Evolutionary conservation across 2,888 invertebrate species (phyloP), one percentile per base, ranked within the genome.

Genomic region (Polydrusus cervinus): DNA sequence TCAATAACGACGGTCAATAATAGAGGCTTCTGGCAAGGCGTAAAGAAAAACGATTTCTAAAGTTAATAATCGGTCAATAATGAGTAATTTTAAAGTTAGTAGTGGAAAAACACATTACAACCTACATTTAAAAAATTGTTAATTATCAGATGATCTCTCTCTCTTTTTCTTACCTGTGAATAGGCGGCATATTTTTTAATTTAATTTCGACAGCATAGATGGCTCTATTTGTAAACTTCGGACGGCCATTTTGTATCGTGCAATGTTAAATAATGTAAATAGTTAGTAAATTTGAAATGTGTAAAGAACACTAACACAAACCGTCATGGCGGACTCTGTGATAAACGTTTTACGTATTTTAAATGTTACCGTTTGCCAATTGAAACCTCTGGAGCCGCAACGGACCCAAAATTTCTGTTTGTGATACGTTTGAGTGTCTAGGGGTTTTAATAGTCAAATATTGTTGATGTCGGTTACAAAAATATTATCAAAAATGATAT

Each of bases 341-440:
- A 86, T 86, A 86, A 78, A 84, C 80, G 82, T 82, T 83, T 82
- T 82, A 83, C 80, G 81, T 82, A 79, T 82, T 82, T 82, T 81
- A 77, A 81, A 81, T 79, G 75, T 79, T 73, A 76, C 74, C 62
- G 11, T 78, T 78, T 38, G 69, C 51, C 71, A 67, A 73, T 66
- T 62, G 20, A 61, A 34, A 57, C 20, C 16, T 5, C 34, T 61
- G 38, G 47, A 47, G 20, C 9, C 13, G 51, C 53, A 53, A 51
- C 20, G 14, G 18, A 49, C 18, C 11, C 38, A 1, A 14, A n/a
- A 13, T 1, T 13, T 45, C 20, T 34, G 14, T 38, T 16, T 18
- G 49, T 25, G 49, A 38, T 47, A 49, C 9, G n/a, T 7, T 30
- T 66, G 67, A 38, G n/a, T 6, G 13, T 69, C 69, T 57, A 69